Evolutionary conservation across 2,797 vertebrate species (phyloP).

Genomic region (Poeciliopsis turneri): DNA sequence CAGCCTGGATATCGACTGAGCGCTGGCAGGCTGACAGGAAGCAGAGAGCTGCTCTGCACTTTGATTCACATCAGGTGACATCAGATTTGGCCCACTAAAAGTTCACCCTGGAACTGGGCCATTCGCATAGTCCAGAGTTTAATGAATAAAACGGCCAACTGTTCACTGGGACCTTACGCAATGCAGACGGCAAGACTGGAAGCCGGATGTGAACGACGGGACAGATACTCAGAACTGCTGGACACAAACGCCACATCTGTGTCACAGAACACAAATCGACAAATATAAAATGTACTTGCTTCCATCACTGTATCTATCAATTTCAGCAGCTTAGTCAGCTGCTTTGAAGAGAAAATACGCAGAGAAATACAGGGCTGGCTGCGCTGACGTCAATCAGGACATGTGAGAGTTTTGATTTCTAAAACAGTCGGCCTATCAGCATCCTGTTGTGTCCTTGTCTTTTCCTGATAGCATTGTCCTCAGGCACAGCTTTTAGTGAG

Average conservation of each 20-base stretch:
- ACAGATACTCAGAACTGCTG: conserved; percentile 27
- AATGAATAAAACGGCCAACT: conserved; percentile 47
- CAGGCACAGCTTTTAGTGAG: conserved; percentile 26
- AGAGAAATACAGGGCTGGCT: conserved; percentile 24
- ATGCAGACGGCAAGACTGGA: conserved; percentile 37
- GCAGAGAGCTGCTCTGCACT: conserved; percentile 39
- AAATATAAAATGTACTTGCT: not conserved
- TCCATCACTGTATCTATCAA: not conserved
- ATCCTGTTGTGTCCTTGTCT: conserved; percentile 36
- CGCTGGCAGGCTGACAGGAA: conserved; percentile 40
- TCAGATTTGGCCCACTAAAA: conserved; percentile 44
- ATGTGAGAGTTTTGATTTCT: conserved; percentile 52
- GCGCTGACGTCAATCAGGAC: conserved; percentile 38
- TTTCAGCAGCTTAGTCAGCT: not conserved
- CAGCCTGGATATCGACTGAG: conserved; percentile 16
- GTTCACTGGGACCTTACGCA: conserved; percentile 49
- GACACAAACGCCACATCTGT: conserved; percentile 1
- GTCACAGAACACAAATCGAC: conserved; percentile 4
- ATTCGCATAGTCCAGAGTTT: conserved; percentile 48
- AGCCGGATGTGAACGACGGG: conserved; percentile 9
- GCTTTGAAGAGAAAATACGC: conserved; percentile 52
- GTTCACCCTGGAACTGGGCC: conserved; percentile 25
- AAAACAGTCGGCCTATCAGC: conserved; percentile 57
- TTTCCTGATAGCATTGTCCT: conserved; percentile 22
- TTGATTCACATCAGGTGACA: conserved; percentile 57